Base-by-base conservation (phyloP, 2,113 vertebrate species). In the Megaleporinus macrocephalus region DNA sequence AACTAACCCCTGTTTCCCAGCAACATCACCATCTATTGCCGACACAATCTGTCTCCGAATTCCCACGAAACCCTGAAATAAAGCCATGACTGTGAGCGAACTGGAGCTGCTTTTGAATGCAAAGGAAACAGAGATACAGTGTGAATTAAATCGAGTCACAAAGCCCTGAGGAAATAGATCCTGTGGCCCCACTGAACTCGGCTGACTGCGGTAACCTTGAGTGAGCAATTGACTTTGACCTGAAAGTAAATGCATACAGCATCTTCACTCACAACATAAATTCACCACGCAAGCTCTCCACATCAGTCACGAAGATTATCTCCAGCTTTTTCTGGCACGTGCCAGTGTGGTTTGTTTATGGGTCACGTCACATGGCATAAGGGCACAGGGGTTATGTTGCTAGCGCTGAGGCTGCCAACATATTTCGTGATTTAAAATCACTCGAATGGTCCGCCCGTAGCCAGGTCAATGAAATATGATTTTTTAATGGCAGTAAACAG, bases 161-260 rank as follows among this genome's bases (percentile, higher is more conserved):
- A 84, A 68, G 61, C 47, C 24, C 33, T 0, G n/a, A 61, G 62
- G 57, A 79, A 71, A 84, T 55, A 68, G 61, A 76, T 33, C 41
- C 61, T 41, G 22, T 13, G 27, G 27, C 59, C 65, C 53, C 5
- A 44, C 36, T 57, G 62, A 81, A 81, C 68, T n/a, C 44, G 14
- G 59, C 11, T 14, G 11, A 59, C 26, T 69, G 33, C 20, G 18
- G 62, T 83, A 59, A 83, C 69, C 69, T 78, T 78, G 24, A 55
- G 24, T 63, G 59, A 78, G 22, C n/a, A 36, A 41, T 16, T n/a
- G 30, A 66, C 30, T 15, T 73, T 62, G 59, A 77, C 41, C 10
- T 53, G 18, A 63, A 72, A 77, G 44, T 33, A 44, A 63, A 24
- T 3, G 55, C 22, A 36, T 33, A 22, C 18, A 63, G 36, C 41